phyloP scores from a whole-genome alignment of 1,140 invertebrate genomes.

The Orius laevigatus region DNA sequence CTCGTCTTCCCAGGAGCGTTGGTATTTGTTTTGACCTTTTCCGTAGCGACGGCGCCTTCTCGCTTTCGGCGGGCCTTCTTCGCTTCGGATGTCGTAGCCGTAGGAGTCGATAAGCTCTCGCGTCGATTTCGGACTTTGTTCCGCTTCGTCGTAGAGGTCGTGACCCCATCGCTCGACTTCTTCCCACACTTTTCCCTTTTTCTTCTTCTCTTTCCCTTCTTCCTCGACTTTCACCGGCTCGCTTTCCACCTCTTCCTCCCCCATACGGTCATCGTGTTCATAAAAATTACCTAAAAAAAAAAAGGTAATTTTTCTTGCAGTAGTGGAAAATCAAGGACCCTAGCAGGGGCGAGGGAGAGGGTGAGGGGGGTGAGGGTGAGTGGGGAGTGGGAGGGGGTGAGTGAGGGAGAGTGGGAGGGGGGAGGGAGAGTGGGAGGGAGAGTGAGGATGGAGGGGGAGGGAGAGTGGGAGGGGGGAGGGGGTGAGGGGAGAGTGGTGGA shows the following conservation, averaged over 20 bases:
- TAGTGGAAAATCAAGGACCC: too few relatives aligned
- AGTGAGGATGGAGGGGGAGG: too few relatives aligned
- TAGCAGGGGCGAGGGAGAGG: too few relatives aligned
- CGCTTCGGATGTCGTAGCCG: constrained; percentile 87
- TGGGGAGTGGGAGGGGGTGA: too few relatives aligned
- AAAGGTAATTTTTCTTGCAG: too few relatives aligned
- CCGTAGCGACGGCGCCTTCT: constrained; percentile 69
- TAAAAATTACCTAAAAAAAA: constrained; percentile 44
- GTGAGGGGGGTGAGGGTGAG: too few relatives aligned
- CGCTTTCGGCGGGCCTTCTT: constrained; percentile 77
- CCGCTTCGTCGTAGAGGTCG: constrained; percentile 67
- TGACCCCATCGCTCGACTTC: constrained; percentile 56
- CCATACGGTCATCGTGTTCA: constrained; percentile 85
- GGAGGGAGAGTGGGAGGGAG: too few relatives aligned
- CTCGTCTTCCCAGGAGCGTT: constrained; percentile 80
- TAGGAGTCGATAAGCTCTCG: constrained; percentile 77
- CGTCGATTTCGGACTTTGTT: constrained; percentile 71
- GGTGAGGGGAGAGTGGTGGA: too few relatives aligned
- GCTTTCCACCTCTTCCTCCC: constrained; percentile 29
- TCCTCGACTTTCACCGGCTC: not conserved
- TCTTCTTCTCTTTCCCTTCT: not conserved
- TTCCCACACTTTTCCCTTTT: constrained; percentile 4
- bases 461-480: too few relatives aligned
- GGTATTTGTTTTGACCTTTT: constrained; percentile 80
- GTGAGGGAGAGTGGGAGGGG: too few relatives aligned